Base-by-base conservation (phyloP, 2,113 vertebrate genomes). In the Notothenia rossii region DNA sequence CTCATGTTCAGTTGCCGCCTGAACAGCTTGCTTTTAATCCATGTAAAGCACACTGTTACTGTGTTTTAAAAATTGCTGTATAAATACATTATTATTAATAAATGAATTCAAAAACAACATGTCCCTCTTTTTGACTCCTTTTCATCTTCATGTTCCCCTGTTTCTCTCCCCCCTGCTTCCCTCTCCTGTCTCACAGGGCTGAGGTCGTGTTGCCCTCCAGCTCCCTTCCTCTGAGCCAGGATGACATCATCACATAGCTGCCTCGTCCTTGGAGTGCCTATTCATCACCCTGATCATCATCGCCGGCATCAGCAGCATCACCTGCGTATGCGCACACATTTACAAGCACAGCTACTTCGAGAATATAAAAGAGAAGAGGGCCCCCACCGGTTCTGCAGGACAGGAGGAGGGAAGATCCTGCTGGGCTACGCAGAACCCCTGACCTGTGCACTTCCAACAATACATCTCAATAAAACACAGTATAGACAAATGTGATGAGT, bases 241-340 rank as follows among this genome's bases (percentile, higher is more conserved):
- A 93, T 93, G 92, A 93, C 90, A 93, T 93, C 91, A 94, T 84
- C 87, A 75, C 88, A 88, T 65, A 48, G 79, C 85, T 60, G 84
- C 87, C 78, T 86, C 55, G 73, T 87, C 89, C 89, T 90, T 82
- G 25, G 18, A 89, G 85, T 69, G 86, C 86, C 90, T 86, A 91
- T 93, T 93, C 91, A 93, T 93, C 92, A 93, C 77, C 70, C 79
- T 61, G 85, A 91, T 92, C 93, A 91, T 90, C 90, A 89, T 90
- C 69, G 63, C 76, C 75, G 40, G 66, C 87, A 90, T 90, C 90
- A 92, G 86, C 87, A 84, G 79, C 87, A 81, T 91, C 89, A 89
- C 88, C 91, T 89, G 81, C 45, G 59, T 67, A 54, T 29, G 71
- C 62, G 29, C 78, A 58, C 69, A 4, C 62, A 60, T 54, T 40